These are phyloP conservation scores for Crotophaga sulcirostris DNA, from an alignment of 2,113 vertebrate genomes.

Conservation along the genomic window DNA sequence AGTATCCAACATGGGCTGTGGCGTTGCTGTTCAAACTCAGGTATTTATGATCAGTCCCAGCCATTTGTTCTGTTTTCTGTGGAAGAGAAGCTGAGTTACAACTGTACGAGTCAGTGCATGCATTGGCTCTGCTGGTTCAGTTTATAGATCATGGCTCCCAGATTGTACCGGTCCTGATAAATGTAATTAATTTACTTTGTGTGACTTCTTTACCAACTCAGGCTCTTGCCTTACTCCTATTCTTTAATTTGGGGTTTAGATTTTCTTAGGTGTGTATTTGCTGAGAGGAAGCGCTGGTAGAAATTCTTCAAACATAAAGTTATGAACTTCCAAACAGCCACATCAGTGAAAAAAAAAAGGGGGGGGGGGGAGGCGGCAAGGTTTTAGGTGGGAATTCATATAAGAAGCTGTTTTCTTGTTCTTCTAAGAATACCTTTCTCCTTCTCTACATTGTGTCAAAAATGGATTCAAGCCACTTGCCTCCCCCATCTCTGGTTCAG, in stretches of 20 bases:
- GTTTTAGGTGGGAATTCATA: not conserved
- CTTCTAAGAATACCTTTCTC: not conserved
- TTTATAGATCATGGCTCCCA: not conserved
- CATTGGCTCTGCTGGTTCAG: not conserved
- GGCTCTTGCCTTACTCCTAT: not conserved
- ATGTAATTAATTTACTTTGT: not conserved
- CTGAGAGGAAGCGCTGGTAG: not conserved
- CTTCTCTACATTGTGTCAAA: not conserved
- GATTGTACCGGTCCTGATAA: not conserved
- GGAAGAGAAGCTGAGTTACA: not conserved
- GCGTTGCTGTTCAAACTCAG: not conserved
- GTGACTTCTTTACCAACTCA: not conserved
- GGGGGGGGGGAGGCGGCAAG: no score
- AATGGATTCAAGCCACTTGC: not conserved
- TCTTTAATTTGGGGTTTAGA: not conserved
- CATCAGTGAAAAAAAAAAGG: not conserved
- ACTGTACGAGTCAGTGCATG: not conserved
- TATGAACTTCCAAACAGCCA: not conserved
- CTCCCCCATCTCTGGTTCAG: not conserved
- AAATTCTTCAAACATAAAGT: not conserved
- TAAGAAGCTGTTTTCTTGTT: not conserved
- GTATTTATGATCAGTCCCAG: not conserved
- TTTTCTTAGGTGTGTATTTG: not conserved
- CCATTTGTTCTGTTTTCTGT: not conserved
- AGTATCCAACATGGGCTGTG: not conserved